Conservation (phyloP, 1,140 invertebrate genomes). For the Pseudomyrmex gracilis region DNA sequence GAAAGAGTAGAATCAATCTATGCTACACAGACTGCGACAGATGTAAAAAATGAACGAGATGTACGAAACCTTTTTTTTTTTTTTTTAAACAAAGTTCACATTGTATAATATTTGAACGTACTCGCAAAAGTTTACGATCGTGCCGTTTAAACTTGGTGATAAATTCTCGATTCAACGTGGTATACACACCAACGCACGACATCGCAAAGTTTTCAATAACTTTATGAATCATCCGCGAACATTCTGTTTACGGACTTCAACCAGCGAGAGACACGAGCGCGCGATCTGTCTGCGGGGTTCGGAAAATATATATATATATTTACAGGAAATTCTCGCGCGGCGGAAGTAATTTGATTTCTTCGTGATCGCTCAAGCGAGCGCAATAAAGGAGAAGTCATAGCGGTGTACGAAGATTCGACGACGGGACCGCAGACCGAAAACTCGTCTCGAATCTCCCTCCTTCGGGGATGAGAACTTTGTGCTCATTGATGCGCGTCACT, state of each 20-base stretch:
- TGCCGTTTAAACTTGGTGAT: constrained; percentile 21
- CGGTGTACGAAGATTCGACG: constrained; percentile 30
- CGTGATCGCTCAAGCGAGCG: constrained; percentile 59
- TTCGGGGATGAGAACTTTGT: constrained; percentile 1
- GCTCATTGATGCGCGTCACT: constrained; percentile 44
- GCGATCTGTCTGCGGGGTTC: not conserved
- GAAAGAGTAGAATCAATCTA: constrained; percentile 18
- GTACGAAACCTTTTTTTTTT: not conserved
- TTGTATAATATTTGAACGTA: not conserved
- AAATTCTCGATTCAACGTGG: constrained; percentile 23
- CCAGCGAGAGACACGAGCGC: not conserved
- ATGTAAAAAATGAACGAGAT: not conserved
- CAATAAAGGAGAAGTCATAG: constrained; percentile 64
- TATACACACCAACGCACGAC: constrained; percentile 6
- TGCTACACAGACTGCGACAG: not conserved
- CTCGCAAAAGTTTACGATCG: constrained; percentile 14
- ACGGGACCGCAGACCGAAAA: not conserved
- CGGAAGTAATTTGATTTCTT: constrained; percentile 73
- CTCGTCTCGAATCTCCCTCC: not conserved
- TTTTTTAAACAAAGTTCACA: not conserved
- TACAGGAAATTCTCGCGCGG: constrained; percentile 22
- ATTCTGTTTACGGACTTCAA: constrained; percentile 11
- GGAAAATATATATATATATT: constrained; percentile 51
- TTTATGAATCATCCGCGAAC: constrained; percentile 38
- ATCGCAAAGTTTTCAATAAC: constrained; percentile 39